Conservation (phyloP, 2,113 vertebrate species). For the Platanista minor region DNA sequence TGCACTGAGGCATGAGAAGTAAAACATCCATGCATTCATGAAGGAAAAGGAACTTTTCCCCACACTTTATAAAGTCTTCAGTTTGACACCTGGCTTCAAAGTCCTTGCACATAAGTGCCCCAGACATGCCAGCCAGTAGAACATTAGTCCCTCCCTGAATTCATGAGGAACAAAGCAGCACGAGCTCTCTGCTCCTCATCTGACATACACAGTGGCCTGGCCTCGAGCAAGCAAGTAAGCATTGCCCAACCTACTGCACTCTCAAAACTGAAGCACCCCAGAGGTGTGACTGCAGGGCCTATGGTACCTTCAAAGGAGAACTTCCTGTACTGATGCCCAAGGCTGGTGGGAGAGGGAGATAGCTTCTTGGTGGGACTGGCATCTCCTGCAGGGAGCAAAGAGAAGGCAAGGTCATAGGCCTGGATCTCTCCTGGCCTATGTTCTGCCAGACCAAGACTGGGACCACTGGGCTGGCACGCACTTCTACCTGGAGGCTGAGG, state of each 20-base stretch:
- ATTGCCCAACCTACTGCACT: neutral
- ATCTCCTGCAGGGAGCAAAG: conserved; percentile 20
- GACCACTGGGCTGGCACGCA: rapidly evolving
- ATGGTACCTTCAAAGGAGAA: conserved; percentile 85
- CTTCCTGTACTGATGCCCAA: conserved; percentile 77
- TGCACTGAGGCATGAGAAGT: neutral
- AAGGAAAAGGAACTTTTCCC: neutral
- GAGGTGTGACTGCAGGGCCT: neutral
- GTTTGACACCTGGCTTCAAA: neutral
- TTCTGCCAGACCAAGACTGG: neutral
- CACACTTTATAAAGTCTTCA: neutral
- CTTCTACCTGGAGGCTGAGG: neutral
- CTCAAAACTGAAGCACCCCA: neutral
- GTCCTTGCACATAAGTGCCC: neutral
- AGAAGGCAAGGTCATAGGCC: neutral
- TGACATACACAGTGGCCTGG: neutral
- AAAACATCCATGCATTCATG: neutral
- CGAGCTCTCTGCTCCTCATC: no score
- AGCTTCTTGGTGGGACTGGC: conserved; percentile 65
- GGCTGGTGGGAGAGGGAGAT: conserved; percentile 64
- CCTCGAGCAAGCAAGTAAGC: neutral
- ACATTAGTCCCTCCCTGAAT: neutral
- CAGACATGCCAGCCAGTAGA: no score
- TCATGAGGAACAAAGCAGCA: rapidly evolving
- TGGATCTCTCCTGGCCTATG: neutral